Percentiles rank a stretch among this genome's conserved stretches.
Conservation (phyloP, 2,113 vertebrate species). For the Ursus arctos region DNA sequence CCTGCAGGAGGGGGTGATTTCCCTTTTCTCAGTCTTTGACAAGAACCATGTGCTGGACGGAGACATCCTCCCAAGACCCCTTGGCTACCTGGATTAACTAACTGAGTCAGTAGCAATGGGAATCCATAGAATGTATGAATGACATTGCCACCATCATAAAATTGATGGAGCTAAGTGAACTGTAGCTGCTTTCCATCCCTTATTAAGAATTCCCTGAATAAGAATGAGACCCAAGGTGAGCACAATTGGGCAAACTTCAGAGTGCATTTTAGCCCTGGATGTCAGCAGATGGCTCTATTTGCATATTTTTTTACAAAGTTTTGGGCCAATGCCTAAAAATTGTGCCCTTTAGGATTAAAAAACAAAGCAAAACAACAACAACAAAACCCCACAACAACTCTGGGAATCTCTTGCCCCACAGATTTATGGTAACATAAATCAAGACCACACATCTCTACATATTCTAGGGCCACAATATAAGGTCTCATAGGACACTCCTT, state of each 20-base stretch:
- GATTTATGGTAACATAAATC: background rate
- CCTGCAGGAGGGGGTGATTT: rapidly evolving
- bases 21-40: background rate
- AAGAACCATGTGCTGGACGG: background rate
- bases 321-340: background rate
- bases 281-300: background rate
- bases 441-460: background rate
- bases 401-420: background rate
- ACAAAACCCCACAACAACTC: background rate
- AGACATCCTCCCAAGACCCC: background rate
- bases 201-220: background rate
- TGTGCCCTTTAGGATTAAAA: background rate
- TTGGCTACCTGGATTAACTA: background rate
- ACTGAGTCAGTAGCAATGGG: background rate
- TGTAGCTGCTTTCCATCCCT: background rate
- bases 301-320: background rate
- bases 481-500: background rate
- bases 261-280: background rate
- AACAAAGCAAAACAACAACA: background rate
- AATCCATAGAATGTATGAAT: background rate
- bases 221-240: background rate
- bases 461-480: background rate
- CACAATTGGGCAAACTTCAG: background rate
- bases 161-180: background rate
- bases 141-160: background rate